phyloP scores from a whole-genome alignment of 1,140 invertebrate species.

The Chrysoperla carnea region DNA sequence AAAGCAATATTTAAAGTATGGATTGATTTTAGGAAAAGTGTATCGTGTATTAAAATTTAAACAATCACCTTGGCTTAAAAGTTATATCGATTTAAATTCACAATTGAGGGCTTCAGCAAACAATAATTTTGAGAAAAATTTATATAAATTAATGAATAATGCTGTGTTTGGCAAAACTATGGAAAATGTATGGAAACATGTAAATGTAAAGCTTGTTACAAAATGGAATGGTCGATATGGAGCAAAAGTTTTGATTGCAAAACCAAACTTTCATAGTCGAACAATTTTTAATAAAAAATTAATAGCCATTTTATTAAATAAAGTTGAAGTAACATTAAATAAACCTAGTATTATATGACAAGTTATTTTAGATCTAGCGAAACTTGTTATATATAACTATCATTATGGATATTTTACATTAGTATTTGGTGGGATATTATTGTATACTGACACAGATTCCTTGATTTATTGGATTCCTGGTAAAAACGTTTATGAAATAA shows the following conservation, averaged over 20 bases:
- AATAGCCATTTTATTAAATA: too few relatives aligned
- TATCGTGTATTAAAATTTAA: conserved; percentile 18
- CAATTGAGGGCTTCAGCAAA: conserved; percentile 11
- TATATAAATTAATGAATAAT: conserved; percentile 23
- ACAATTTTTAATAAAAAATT: too few relatives aligned
- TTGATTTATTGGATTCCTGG: too few relatives aligned
- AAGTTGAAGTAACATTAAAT: too few relatives aligned
- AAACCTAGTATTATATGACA: too few relatives aligned
- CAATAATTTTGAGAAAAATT: conserved; percentile 18
- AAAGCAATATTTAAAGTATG: conserved; percentile 9
- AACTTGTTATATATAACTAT: too few relatives aligned
- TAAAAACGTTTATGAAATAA: too few relatives aligned
- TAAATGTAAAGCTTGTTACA: conserved; percentile 11
- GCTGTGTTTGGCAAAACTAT: conserved; percentile 17
- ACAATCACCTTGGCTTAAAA: conserved; percentile 15
- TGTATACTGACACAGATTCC: too few relatives aligned
- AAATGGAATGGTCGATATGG: conserved; percentile 5
- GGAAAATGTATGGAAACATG: conserved; percentile 18
- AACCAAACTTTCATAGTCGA: too few relatives aligned
- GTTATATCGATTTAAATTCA: conserved; percentile 19
- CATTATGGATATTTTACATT: too few relatives aligned
- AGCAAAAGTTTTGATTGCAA: not conserved
- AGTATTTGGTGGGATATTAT: too few relatives aligned
- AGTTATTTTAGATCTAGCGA: too few relatives aligned
- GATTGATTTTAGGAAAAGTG: conserved; percentile 17